Base-by-base conservation (phyloP, 2,113 vertebrate species). In the Hippocampus mohnikei region DNA sequence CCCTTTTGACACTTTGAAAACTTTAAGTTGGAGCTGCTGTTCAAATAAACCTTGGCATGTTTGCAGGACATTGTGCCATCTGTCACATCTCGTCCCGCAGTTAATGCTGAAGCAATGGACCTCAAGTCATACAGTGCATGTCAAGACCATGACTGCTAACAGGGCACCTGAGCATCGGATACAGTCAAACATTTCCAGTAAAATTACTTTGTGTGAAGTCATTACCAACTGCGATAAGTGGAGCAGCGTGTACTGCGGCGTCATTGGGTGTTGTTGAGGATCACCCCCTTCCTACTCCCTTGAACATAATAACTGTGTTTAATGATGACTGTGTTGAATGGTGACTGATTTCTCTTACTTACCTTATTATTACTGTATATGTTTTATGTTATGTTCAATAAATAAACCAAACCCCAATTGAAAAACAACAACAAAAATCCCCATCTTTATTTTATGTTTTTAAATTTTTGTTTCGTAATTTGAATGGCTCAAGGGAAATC, bases 21-120 rank as follows among this genome's bases (percentile, higher is more conserved):
- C 84, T 77, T 90, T 86, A 86, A 89, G 84, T 37, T 86, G 75
- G 83, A 81, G 86, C 78, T 85, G 81, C 88, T 90, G 90, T 90
- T 90, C 74, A 92, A 91, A 92, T 90, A 91, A 90, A 92, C 88
- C 72, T 68, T 82, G 71, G 82, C 87, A 81, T 88, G 76, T 83
- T 72, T 29, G 66, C 73, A 72, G 76, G 73, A 59, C 69, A 71
- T 69, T 48, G 37, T 72, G 79, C 84, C 75, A 81, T 84, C 76
- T 84, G 74, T 86, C 76, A 81, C 70, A 82, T 78, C 64, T 72
- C 23, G 53, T 46, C 67, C 44, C 69, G 42, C 76, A 67, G 66
- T 66, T 25, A 48, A 63, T 58, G 66, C 42, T 74, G 76, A 53
- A 53, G 67, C 44, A 81, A 80, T 58, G 37, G 63, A 63, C 70